Evolutionary conservation across 2,888 invertebrate genomes (phyloP).

Genomic region (Papilio protenor): DNA sequence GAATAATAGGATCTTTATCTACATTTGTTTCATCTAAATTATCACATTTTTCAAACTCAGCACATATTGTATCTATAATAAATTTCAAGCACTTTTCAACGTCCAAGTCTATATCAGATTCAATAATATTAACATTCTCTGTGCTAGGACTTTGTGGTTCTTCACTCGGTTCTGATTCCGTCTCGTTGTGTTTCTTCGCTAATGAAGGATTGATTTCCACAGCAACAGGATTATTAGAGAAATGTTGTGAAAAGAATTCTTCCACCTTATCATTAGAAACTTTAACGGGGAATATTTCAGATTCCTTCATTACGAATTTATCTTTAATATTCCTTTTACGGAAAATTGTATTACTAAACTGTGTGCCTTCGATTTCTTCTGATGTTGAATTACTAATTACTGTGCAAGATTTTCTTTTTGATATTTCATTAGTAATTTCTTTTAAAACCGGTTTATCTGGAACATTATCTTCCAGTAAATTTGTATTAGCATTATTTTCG

Average conservation of each 20-base stretch:
- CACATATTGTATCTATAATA: constrained; percentile 68
- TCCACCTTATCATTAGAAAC: constrained; percentile 57
- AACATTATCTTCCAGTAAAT: constrained; percentile 33
- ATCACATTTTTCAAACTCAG: constrained; percentile 61
- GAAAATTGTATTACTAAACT: constrained; percentile 53
- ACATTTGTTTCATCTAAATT: constrained; percentile 51
- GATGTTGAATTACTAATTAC: constrained; percentile 59
- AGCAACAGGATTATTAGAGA: constrained; percentile 54
- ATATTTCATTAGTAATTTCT: constrained; percentile 38
- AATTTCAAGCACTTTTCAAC: constrained; percentile 66
- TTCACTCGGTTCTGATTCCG: constrained; percentile 64
- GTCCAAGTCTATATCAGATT: constrained; percentile 52
- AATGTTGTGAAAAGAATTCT: constrained; percentile 66
- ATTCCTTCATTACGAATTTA: constrained; percentile 42
- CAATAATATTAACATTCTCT: constrained; percentile 44
- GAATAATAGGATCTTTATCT: constrained; percentile 19
- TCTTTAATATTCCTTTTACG: constrained; percentile 37
- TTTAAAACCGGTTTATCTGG: constrained; percentile 42
- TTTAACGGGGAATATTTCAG: constrained; percentile 37
- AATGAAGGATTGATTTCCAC: constrained; percentile 65
- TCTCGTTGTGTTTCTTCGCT: constrained; percentile 67
- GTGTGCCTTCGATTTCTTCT: constrained; percentile 62
- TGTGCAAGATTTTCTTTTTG: constrained; percentile 25
- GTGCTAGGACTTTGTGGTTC: constrained; percentile 49
- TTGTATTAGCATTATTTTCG: neutral